phyloP scores from a whole-genome alignment of 64 coral and sea anemone species.

The Trachythela sp. region DNA sequence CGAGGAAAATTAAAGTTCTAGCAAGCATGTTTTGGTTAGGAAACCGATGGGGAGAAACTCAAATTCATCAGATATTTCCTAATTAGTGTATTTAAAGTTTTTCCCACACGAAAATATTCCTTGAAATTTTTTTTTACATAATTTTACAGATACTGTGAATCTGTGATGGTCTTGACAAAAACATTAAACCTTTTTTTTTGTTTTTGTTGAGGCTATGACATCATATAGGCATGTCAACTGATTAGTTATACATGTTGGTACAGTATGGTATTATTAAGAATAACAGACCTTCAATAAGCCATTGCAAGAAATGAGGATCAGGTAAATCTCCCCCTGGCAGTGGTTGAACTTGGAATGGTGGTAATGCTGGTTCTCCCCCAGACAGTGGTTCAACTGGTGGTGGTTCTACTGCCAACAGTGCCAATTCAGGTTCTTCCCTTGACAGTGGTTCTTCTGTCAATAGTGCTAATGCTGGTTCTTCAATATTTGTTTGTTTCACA shows the following conservation, averaged over 20 bases:
- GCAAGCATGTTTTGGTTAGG: no score
- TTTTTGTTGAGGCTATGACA: not conserved
- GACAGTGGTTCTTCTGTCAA: not conserved
- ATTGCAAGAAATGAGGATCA: not conserved
- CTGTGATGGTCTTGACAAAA: not conserved
- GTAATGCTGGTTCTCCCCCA: not conserved
- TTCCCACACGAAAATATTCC: not conserved
- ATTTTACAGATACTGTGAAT: not conserved
- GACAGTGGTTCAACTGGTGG: not conserved
- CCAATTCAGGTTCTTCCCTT: not conserved
- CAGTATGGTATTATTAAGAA: not conserved
- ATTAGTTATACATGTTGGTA: no score
- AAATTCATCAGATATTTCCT: no score
- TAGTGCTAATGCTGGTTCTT: not conserved
- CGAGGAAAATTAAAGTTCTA: no score
- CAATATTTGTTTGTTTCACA: not conserved
- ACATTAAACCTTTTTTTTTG: no score
- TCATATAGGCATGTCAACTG: not conserved
- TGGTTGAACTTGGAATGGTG: not conserved
- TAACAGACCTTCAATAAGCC: not conserved
- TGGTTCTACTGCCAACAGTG: not conserved
- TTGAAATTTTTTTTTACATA: not conserved
- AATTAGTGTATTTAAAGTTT: no score
- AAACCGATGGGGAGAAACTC: no score
- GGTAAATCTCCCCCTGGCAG: not conserved